Percentiles rank a stretch among this genome's conserved stretches.
These are phyloP conservation scores for Caerostris extrusa DNA, from an alignment of 1,140 invertebrate species.

Conservation along the genomic window DNA sequence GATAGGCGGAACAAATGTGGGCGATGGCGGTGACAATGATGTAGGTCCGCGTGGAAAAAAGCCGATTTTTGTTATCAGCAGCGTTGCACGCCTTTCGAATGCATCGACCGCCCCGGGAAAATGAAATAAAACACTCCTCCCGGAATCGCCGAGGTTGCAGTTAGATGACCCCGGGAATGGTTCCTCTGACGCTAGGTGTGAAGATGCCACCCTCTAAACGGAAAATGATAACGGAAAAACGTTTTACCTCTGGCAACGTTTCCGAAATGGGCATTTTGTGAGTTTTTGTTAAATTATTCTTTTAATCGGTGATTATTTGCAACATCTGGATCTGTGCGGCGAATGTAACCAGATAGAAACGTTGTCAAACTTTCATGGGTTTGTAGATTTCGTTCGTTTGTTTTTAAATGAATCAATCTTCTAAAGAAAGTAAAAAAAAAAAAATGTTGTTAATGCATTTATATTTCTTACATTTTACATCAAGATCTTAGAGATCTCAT, in stretches of 20 bases:
- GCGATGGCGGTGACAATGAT: constrained; percentile 21
- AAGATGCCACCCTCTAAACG: constrained; percentile 23
- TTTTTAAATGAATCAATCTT: too few species aligned
- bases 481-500: too few species aligned
- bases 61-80: constrained; percentile 68
- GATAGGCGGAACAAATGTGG: constrained; percentile 51
- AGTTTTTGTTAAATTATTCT: background rate
- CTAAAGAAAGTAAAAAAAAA: too few species aligned
- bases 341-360: too few species aligned
- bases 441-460: too few species aligned
- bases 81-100: constrained; percentile 44
- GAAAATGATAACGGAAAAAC: constrained; percentile 19
- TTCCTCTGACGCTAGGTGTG: background rate
- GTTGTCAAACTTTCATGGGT: too few species aligned
- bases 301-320: background rate
- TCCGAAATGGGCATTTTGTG: background rate
- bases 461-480: too few species aligned
- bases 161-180: background rate
- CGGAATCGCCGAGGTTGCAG: background rate
- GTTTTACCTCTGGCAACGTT: background rate
- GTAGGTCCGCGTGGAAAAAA: constrained; percentile 26
- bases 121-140: constrained; percentile 6
- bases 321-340: background rate
- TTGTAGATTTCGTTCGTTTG: too few species aligned
- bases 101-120: constrained; percentile 44